Conservation (phyloP, 1,140 invertebrate genomes). For the Aleiodes sp. region DNA sequence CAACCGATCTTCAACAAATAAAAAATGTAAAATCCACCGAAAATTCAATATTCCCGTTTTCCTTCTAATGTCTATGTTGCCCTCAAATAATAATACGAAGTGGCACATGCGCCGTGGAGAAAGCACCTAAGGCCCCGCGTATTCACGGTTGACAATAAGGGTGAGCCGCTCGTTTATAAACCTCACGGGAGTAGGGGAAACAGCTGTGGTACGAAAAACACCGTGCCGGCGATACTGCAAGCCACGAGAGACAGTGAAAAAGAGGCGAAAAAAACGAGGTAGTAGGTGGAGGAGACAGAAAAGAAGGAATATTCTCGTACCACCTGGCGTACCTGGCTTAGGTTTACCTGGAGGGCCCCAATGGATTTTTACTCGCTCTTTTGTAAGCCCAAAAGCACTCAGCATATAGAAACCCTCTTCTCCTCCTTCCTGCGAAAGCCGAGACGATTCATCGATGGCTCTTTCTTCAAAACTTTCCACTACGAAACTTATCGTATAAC, state of each 20-base stretch:
- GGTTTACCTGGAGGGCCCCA: slow-evolving; percentile 50
- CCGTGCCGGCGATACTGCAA: neutral
- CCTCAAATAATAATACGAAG: slow-evolving; percentile 53
- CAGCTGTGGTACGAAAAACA: slow-evolving; percentile 62
- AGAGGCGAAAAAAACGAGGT: slow-evolving; percentile 38
- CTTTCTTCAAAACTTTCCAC: neutral
- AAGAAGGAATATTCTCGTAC: slow-evolving; percentile 52
- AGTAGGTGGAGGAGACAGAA: slow-evolving; percentile 45
- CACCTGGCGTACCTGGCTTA: slow-evolving; percentile 64
- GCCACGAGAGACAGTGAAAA: slow-evolving; percentile 33
- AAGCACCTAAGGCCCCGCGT: neutral
- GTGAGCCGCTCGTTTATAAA: slow-evolving; percentile 42
- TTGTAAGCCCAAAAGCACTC: slow-evolving; percentile 12
- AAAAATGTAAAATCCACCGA: too few relatives aligned
- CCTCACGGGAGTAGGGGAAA: slow-evolving; percentile 55
- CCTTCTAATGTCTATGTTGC: too few relatives aligned
- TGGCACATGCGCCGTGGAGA: slow-evolving; percentile 48
- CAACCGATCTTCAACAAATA: too few relatives aligned
- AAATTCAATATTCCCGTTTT: too few relatives aligned
- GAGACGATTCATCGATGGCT: neutral
- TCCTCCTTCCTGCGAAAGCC: neutral
- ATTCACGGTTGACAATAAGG: slow-evolving; percentile 55
- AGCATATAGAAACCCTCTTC: neutral
- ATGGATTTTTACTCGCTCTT: slow-evolving; percentile 40
- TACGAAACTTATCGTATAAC: neutral